These are phyloP conservation scores for Tachina lurida DNA, from an alignment of 2,888 invertebrate genomes.

Conservation along the genomic window DNA sequence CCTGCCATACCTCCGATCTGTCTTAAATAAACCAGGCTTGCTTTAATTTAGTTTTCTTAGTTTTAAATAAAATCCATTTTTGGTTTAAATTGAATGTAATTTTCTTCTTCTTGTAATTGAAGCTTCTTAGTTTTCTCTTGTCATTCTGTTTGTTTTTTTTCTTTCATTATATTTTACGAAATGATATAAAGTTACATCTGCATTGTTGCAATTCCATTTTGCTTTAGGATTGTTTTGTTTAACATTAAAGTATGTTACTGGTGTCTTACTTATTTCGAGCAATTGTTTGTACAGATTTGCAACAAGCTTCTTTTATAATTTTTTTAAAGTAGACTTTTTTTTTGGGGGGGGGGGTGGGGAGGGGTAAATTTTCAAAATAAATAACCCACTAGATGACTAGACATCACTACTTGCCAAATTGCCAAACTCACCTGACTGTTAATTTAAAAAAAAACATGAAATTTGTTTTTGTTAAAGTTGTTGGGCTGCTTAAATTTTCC, in stretches of 20 bases:
- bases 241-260: slow-evolving; percentile 59
- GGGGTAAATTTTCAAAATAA: slow-evolving; percentile 12
- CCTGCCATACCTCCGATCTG: no score
- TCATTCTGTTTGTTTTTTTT: background rate
- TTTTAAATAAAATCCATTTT: background rate
- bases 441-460: background rate
- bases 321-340: slow-evolving; percentile 13
- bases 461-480: slow-evolving; percentile 47
- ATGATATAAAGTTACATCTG: slow-evolving; percentile 18
- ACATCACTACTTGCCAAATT: slow-evolving; percentile 66
- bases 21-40: no score
- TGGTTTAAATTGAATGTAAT: background rate
- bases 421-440: slow-evolving; percentile 65
- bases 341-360: no score
- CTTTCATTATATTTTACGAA: background rate
- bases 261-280: slow-evolving; percentile 37
- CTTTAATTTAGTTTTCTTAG: no score
- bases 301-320: slow-evolving; percentile 28
- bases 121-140: background rate
- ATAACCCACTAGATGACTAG: slow-evolving; percentile 49
- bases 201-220: slow-evolving; percentile 22
- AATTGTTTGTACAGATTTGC: slow-evolving; percentile 30
- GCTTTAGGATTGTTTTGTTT: slow-evolving; percentile 12
- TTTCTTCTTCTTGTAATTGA: background rate
- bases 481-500: slow-evolving; percentile 33